Evolutionary conservation across 2,888 invertebrate genomes (phyloP), one percentile per base, ranked within the genome.

Genomic region (Drosophila seclusa): DNA sequence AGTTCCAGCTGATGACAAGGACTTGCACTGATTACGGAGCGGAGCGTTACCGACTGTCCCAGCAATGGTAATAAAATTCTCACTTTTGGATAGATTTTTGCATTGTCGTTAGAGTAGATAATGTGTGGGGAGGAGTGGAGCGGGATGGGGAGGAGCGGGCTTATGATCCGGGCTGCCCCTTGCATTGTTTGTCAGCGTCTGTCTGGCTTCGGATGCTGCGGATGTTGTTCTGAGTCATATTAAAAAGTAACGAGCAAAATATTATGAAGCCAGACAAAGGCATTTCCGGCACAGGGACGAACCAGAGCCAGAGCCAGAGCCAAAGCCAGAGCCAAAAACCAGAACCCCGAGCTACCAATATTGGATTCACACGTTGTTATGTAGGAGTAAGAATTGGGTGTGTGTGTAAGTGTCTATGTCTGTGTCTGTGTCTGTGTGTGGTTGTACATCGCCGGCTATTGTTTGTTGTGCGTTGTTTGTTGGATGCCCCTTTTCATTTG

Each of bases 201-300:
- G 78, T 73, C 76, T 72, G 76, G 76, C 73, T 68, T 70, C 60
- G 82, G 77, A 70, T 68, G 74, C 75, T 70, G 76, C 81, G 83
- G 86, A 85, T 85, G 85, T 85, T 85, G 87, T 74, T 87, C 62
- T 86, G 88, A 86, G 83, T 87, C 87, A 86, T 86, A 88, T 86
- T 86, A 88, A 87, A 86, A 87, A 87, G 89, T 87, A 89, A 87
- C 87, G 88, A 84, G 87, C 79, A 89, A 89, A 84, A 87, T 89
- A 89, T 89, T 87, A 89, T 85, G 86, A 85, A 78, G 80, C 87
- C 87, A 87, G 87, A 87, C 87, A 87, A 87, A 87, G 84, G 87
- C 87, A 87, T 87, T 83, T 89, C 87, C 87, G 89, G 86, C 74
- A 75, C 54, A 55, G 64, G 54, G 65, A 72, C 76, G 68, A 45